Evolutionary conservation across 2,888 invertebrate genomes (phyloP).

Genomic region (Morpho deidamia): DNA sequence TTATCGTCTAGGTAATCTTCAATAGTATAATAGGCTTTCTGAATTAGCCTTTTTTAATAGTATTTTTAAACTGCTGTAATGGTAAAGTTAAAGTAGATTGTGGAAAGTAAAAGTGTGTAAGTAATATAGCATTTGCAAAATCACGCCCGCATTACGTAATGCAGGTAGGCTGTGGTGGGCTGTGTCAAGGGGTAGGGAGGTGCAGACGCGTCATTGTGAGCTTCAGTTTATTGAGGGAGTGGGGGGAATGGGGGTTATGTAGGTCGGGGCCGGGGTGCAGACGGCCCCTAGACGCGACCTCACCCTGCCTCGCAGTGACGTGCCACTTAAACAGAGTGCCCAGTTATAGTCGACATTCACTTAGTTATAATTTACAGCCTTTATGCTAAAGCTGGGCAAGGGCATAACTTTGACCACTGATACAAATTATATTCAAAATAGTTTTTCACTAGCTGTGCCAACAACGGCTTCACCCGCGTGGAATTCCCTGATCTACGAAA

Average conservation of each 20-base stretch:
- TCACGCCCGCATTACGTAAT: constrained; percentile 59
- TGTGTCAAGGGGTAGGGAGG: constrained; percentile 21
- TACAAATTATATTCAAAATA: too few relatives aligned
- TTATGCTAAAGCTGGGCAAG: too few relatives aligned
- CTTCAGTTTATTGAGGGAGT: constrained; percentile 19
- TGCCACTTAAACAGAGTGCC: constrained; percentile 11
- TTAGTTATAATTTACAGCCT: too few relatives aligned
- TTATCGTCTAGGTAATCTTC: too few relatives aligned
- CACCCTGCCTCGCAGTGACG: constrained; percentile 44
- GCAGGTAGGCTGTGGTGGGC: constrained; percentile 46
- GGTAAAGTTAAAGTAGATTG: too few relatives aligned
- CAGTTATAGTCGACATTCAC: not conserved
- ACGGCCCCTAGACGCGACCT: constrained; percentile 69
- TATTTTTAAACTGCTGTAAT: too few relatives aligned
- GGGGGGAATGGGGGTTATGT: constrained; percentile 39
- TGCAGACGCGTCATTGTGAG: constrained; percentile 16
- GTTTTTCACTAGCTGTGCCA: too few relatives aligned
- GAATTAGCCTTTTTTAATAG: too few relatives aligned
- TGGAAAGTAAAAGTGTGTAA: not conserved
- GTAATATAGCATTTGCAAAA: constrained; percentile 26
- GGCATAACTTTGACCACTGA: too few relatives aligned
- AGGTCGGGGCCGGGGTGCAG: constrained; percentile 70
- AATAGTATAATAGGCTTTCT: too few relatives aligned
- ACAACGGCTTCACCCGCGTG: too few relatives aligned
- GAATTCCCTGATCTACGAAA: too few relatives aligned